Conservation (phyloP, 2,113 vertebrate genomes). For the Megaceryle torquata region DNA sequence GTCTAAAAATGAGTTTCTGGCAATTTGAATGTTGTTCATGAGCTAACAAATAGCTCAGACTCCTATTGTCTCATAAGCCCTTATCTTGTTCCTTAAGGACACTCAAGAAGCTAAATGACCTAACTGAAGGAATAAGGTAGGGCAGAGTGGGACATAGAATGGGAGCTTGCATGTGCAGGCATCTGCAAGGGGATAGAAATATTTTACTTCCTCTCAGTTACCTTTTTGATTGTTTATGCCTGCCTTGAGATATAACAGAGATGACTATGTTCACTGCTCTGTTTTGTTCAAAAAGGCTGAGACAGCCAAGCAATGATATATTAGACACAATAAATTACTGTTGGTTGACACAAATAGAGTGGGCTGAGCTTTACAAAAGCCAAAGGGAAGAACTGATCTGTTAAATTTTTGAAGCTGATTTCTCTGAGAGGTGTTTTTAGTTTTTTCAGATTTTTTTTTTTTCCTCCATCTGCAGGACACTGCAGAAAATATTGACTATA, state of each 20-base stretch:
- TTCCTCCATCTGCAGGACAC: background rate
- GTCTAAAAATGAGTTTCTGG: background rate
- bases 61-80: background rate
- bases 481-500: background rate
- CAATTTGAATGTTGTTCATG: background rate
- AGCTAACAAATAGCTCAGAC: background rate
- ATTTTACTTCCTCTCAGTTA: background rate
- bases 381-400: background rate
- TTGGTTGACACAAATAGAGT: constrained; percentile 5
- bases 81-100: background rate
- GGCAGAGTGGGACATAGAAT: background rate
- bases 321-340: background rate
- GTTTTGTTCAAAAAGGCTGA: background rate
- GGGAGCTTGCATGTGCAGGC: background rate
- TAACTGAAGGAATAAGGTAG: background rate
- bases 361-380: background rate
- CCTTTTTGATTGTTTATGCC: background rate
- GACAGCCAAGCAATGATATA: background rate
- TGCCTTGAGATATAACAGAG: background rate
- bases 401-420: background rate
- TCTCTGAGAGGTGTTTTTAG: background rate
- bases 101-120: background rate
- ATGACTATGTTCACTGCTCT: background rate
- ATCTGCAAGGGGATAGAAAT: background rate
- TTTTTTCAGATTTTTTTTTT: background rate